phyloP scores from a whole-genome alignment of 2,113 vertebrate genomes.

The Salvator merianae region DNA sequence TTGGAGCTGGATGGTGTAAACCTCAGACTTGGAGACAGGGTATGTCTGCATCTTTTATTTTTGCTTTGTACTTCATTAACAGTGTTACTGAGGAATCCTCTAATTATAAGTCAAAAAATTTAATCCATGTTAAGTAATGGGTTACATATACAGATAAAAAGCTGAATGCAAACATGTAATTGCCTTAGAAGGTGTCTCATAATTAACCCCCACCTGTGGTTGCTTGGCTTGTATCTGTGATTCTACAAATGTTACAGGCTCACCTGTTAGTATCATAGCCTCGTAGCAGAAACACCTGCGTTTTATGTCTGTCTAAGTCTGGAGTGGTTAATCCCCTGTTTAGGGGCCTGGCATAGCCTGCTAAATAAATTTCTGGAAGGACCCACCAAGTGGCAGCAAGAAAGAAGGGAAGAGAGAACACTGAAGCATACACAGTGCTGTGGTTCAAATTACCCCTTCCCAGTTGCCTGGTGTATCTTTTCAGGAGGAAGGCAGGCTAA shows the following conservation, averaged over 20 bases:
- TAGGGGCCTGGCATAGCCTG: too few relatives aligned
- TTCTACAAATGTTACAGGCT: not conserved
- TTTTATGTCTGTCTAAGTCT: not conserved
- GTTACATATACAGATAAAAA: not conserved
- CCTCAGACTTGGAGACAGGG: constrained; percentile 87
- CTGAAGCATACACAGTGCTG: too few relatives aligned
- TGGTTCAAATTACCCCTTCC: too few relatives aligned
- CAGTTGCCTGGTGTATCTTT: too few relatives aligned
- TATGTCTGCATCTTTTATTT: constrained; percentile 62
- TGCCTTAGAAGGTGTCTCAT: not conserved
- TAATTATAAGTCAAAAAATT: constrained; percentile 3
- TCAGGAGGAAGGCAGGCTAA: too few relatives aligned
- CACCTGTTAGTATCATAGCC: not conserved
- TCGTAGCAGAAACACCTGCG: not conserved
- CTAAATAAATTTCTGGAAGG: too few relatives aligned
- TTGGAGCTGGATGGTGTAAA: constrained; percentile 92
- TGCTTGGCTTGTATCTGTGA: not conserved
- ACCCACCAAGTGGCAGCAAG: too few relatives aligned
- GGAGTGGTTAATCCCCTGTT: too few relatives aligned
- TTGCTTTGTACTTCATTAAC: constrained; percentile 11
- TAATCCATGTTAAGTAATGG: not conserved
- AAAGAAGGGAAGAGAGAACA: too few relatives aligned
- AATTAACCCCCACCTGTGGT: not conserved
- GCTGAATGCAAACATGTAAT: not conserved
- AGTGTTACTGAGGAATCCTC: not conserved